phyloP scores from a whole-genome alignment of 2,888 invertebrate species.

The Eucera pruinosa region DNA sequence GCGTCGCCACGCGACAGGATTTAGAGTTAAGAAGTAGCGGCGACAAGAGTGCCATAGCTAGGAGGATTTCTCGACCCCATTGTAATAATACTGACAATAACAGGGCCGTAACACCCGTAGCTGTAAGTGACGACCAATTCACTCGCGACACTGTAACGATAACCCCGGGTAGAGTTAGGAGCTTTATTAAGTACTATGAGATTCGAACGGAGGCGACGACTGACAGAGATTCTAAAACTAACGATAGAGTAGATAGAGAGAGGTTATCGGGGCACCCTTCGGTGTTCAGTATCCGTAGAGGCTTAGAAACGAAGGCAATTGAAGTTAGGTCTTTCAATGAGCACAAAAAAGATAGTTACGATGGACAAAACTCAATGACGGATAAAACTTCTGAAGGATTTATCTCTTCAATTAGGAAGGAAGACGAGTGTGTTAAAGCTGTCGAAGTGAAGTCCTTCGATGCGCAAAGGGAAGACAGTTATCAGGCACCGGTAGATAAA shows the following conservation, averaged over 20 bases:
- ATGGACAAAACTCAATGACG: too few relatives aligned
- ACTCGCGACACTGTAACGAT: conserved; percentile 76
- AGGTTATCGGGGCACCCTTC: conserved; percentile 35
- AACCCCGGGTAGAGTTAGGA: conserved; percentile 82
- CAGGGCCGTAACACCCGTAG: conserved; percentile 79
- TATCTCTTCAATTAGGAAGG: not conserved
- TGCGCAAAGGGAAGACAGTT: too few relatives aligned
- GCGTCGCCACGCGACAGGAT: not conserved
- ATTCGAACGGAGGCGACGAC: conserved; percentile 69
- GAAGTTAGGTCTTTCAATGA: conserved; percentile 15
- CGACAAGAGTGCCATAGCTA: conserved; percentile 81
- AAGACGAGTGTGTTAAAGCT: not conserved
- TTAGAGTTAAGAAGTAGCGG: conserved; percentile 63
- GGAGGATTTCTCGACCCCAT: conserved; percentile 68
- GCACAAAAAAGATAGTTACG: not conserved
- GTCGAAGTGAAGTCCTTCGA: too few relatives aligned
- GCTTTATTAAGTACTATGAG: conserved; percentile 81
- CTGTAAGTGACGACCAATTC: conserved; percentile 81
- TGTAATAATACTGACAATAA: conserved; percentile 82
- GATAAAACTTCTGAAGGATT: not conserved
- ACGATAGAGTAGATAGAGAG: conserved; percentile 66
- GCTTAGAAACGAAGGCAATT: conserved; percentile 44
- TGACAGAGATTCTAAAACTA: conserved; percentile 74
- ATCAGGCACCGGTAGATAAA: too few relatives aligned
- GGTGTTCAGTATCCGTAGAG: conserved; percentile 48